A percentile compares a stretch with the other conserved stretches of the same genome.
Evolutionary conservation across 2,888 invertebrate genomes (phyloP).

Genomic region (Hyalella azteca): DNA sequence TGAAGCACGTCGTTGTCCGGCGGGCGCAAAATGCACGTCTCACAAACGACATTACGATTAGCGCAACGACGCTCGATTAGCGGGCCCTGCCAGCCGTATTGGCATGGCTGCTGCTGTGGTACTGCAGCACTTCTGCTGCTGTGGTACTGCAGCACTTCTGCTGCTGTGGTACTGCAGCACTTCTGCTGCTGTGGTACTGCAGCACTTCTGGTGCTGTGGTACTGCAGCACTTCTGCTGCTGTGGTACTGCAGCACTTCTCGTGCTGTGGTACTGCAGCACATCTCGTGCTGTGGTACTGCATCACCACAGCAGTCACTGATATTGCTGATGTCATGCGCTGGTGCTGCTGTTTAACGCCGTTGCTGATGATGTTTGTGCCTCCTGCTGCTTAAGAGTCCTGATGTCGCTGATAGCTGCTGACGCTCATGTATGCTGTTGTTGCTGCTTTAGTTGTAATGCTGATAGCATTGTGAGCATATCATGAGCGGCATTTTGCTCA

Average conservation of each 20-base stretch:
- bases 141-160: too few species aligned
- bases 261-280: not conserved
- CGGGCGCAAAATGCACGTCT: not conserved
- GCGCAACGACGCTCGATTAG: not conserved
- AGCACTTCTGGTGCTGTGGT: not conserved
- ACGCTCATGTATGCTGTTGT: too few species aligned
- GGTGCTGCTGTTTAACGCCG: not conserved
- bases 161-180: too few species aligned
- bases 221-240: not conserved
- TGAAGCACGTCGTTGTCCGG: too few species aligned
- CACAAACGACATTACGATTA: not conserved
- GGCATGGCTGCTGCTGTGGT: not conserved
- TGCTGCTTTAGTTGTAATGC: too few species aligned
- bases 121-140: too few species aligned
- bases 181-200: too few species aligned
- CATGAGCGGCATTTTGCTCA: too few species aligned
- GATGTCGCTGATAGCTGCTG: not conserved
- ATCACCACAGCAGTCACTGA: not conserved
- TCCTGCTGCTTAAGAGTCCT: not conserved
- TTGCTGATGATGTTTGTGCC: not conserved
- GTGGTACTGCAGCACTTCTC: not conserved
- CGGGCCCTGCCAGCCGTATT: not conserved
- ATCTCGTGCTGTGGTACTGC: not conserved
- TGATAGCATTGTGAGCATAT: too few species aligned
- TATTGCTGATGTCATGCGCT: not conserved